phyloP scores from a whole-genome alignment of 2,888 invertebrate genomes.

The Lasioglossum malachurum region DNA sequence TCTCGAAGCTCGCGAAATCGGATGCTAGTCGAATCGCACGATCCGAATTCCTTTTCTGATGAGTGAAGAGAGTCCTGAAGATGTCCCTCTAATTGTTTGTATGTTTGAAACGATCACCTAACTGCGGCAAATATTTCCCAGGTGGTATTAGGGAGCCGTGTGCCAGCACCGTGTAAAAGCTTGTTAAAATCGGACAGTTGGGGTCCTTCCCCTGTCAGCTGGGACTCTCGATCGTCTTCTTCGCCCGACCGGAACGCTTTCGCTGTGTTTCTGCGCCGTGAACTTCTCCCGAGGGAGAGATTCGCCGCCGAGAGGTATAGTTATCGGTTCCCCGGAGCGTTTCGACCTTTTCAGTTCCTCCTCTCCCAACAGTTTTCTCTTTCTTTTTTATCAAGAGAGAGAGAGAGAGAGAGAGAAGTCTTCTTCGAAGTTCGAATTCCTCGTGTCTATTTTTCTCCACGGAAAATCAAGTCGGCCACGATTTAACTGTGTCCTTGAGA shows the following conservation, averaged over 20 bases:
- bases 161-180: neutral
- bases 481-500: constrained; percentile 23
- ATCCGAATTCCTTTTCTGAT: constrained; percentile 20
- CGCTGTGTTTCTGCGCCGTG: constrained; percentile 65
- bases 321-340: constrained; percentile 76
- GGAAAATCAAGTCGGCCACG: constrained; percentile 61
- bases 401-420: neutral
- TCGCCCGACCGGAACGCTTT: constrained; percentile 42
- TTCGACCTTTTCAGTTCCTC: constrained; percentile 63
- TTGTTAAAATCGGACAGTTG: constrained; percentile 1
- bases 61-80: neutral
- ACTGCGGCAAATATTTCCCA: neutral
- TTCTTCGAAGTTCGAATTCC: neutral
- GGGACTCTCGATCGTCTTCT: constrained; percentile 14
- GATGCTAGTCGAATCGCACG: constrained; percentile 51
- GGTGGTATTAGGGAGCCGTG: neutral
- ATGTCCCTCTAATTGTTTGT: neutral
- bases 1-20: constrained; percentile 57
- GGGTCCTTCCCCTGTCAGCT: neutral
- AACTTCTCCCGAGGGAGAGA: constrained; percentile 73
- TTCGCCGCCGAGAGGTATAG: constrained; percentile 72
- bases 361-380: constrained; percentile 15
- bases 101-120: neutral
- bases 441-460: constrained; percentile 27
- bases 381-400: neutral